Evolutionary conservation across 2,888 invertebrate genomes (phyloP), one percentile per base, ranked within the genome.

Genomic region (Habroteleia sp.): DNA sequence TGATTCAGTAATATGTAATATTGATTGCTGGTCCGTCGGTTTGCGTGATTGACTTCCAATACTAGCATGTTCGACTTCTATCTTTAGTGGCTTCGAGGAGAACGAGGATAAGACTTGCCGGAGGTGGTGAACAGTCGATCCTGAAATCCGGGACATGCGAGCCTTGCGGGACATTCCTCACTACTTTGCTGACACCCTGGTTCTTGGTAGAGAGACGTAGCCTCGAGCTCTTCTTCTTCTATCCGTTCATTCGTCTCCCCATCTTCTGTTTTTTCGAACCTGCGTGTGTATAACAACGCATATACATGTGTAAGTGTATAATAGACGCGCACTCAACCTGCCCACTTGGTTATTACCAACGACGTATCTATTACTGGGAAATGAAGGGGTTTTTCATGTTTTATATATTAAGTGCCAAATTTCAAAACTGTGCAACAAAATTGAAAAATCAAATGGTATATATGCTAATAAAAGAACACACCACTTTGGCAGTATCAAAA

Each of bases 131-230:
- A 68, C 75, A 76, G 74, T 76, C 78, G 75, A 77, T 77, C 73
- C 77, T 77, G 83, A 86, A 86, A 87, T 86, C 85, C 85, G 83
- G 85, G 85, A 87, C 87, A 87, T 85, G 87, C 87, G 86, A 87
- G 87, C 86, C 87, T 86, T 83, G 83, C 85, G 87, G 87, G 87
- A 87, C 87, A 88, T 87, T 87, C 87, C 83, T 81, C 75, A 73
- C 77, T 81, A 77, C 78, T 78, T 79, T 77, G 75, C 79, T 77
- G 72, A 77, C 78, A 77, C 78, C 78, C 77, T 80, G 76, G 79
- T 83, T 84, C 83, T 84, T 65, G 82, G 81, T 84, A 79, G 78
- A 74, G 65, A 77, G 73, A 77, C 69, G 74, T 76, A 69, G 76
- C 78, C 76, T 35, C 71, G 44, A 73, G 75, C 71, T 73, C 71